A percentile compares a stretch with the other conserved stretches of the same genome.
Conservation (phyloP, 2,113 vertebrate species). For the Albula goreensis region DNA sequence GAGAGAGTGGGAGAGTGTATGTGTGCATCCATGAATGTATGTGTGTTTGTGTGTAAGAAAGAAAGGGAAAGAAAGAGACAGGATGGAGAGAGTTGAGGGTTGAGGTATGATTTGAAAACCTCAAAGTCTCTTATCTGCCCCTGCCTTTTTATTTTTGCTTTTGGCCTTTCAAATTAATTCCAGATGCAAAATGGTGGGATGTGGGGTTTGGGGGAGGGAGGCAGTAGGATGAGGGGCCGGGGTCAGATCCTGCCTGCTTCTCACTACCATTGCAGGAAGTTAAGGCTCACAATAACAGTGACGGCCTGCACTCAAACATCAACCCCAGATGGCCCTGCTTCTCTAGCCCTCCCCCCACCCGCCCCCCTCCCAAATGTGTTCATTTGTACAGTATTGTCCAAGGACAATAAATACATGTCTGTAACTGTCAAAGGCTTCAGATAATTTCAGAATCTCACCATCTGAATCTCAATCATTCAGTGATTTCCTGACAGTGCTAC, state of each 20-base stretch:
- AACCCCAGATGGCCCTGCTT: not conserved
- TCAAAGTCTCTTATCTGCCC: slow-evolving; percentile 45
- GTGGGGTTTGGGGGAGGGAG: not conserved
- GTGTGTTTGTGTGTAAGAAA: not conserved
- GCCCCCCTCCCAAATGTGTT: not conserved
- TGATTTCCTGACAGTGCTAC: not conserved
- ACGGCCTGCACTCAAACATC: not conserved
- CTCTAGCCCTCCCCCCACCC: too few species aligned
- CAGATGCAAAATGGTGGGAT: slow-evolving; percentile 49
- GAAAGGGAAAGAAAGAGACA: not conserved
- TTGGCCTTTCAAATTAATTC: slow-evolving; percentile 50
- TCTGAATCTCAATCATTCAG: not conserved
- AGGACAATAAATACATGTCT: too few species aligned
- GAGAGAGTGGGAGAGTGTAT: not conserved
- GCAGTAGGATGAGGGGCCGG: not conserved
- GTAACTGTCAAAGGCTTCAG: not conserved
- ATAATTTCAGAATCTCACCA: not conserved
- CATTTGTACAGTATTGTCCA: not conserved
- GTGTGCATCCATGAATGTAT: not conserved
- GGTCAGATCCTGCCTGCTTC: slow-evolving; percentile 8
- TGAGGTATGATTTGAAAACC: slow-evolving; percentile 3
- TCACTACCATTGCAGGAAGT: not conserved
- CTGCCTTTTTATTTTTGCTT: slow-evolving; percentile 44
- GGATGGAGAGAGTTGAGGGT: too few species aligned
- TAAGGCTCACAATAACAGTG: not conserved